These are phyloP conservation scores for Pycnomerus fuliginosus DNA, from an alignment of 2,888 invertebrate genomes.

Conservation along the genomic window DNA sequence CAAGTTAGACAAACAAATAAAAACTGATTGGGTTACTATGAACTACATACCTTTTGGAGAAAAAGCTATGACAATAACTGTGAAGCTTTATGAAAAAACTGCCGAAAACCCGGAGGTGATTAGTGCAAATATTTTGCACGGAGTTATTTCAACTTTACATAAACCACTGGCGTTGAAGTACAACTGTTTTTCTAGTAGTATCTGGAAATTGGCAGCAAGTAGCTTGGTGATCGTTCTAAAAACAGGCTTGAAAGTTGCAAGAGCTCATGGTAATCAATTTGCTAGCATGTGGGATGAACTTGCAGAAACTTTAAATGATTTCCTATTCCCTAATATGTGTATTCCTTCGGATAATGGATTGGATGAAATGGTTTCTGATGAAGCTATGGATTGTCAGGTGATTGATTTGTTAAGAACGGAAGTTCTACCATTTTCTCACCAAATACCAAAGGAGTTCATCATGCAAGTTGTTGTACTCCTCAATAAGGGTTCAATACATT, in stretches of 20 bases:
- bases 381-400: conserved; percentile 80
- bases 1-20: conserved; percentile 56
- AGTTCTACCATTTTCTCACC: conserved; percentile 76
- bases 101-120: conserved; percentile 71
- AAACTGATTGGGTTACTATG: conserved; percentile 75
- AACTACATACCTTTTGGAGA: conserved; percentile 87
- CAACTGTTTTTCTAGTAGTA: conserved; percentile 73
- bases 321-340: conserved; percentile 84
- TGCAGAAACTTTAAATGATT: conserved; percentile 83
- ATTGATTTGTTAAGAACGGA: conserved; percentile 80
- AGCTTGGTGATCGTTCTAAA: conserved; percentile 76
- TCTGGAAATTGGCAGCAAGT: conserved; percentile 81
- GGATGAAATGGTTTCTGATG: conserved; percentile 64
- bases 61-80: conserved; percentile 71
- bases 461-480: conserved; percentile 79
- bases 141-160: conserved; percentile 65
- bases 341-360: conserved; percentile 60
- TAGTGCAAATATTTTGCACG: conserved; percentile 68
- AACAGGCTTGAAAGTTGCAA: conserved; percentile 84
- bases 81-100: conserved; percentile 73
- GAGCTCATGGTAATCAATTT: conserved; percentile 73
- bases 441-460: conserved; percentile 79
- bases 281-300: conserved; percentile 83
- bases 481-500: conserved; percentile 84
- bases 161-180: conserved; percentile 79